These are phyloP conservation scores for Toxotes chatareus DNA, from an alignment of 2,113 vertebrate species.

Conservation along the genomic window DNA sequence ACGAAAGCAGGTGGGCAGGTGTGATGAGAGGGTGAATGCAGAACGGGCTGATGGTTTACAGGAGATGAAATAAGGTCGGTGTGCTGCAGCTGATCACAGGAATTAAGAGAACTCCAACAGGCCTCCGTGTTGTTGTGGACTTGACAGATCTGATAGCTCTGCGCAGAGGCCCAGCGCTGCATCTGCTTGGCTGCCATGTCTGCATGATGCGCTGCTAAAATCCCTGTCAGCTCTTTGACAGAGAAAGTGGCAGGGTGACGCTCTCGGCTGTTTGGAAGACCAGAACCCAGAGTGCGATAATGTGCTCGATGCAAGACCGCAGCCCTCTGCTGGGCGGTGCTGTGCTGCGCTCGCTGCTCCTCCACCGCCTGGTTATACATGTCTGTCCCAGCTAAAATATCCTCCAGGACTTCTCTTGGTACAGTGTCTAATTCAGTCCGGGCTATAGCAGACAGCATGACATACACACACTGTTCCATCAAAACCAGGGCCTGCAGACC, in stretches of 20 bases:
- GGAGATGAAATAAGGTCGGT: constrained; percentile 11
- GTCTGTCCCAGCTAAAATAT: constrained; percentile 71
- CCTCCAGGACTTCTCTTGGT: constrained; percentile 73
- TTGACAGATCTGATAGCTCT: constrained; percentile 23
- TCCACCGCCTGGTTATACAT: constrained; percentile 76
- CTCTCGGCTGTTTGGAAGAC: constrained; percentile 21
- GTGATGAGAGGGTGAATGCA: not conserved
- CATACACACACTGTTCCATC: constrained; percentile 72
- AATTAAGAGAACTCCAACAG: not conserved
- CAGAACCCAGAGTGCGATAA: not conserved
- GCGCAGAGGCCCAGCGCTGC: constrained; percentile 65
- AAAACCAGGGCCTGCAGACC: constrained; percentile 72
- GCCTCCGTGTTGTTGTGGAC: not conserved
- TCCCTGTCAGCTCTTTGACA: constrained; percentile 64
- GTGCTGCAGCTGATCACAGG: constrained; percentile 53
- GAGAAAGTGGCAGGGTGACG: constrained; percentile 56
- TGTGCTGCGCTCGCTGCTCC: constrained; percentile 59
- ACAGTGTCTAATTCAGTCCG: constrained; percentile 53
- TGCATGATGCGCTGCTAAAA: constrained; percentile 72
- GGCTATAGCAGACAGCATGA: constrained; percentile 60
- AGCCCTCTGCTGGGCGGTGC: constrained; percentile 37
- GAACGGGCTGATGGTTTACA: not conserved
- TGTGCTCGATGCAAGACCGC: constrained; percentile 34
- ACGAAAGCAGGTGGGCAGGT: not conserved
- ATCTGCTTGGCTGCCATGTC: constrained; percentile 65